Evolutionary conservation across 2,113 vertebrate genomes (phyloP), one percentile per base, ranked within the genome.

Genomic region (Falco punctatus): DNA sequence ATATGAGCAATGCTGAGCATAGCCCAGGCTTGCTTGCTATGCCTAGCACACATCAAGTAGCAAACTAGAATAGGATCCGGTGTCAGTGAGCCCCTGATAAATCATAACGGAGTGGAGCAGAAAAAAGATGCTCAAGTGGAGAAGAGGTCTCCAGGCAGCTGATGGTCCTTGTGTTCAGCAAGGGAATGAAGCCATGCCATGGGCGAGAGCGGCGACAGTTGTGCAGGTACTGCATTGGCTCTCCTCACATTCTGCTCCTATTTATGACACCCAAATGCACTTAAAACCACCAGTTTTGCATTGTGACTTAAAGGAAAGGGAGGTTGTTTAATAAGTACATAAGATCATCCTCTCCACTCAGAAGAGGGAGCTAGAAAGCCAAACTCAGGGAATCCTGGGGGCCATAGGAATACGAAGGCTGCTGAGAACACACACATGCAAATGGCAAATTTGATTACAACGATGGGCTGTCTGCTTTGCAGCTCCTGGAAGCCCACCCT

Each of bases 401-500:
- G 26, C 46, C 16, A 5, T 54, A 58, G 86, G 94, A 92, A 66
- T 54, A 61, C 0, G 12, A 97, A 95, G 35, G 66, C 74, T 97
- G 81, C 62, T 77, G 81, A 95, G 92, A 95, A 94, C 92, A 96
- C 96, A 94, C 94, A 94, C 94, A 95, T 97, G 95, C 96, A 97
- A 96, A 95, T 96, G 94, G 92, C 62, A 97, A 94, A 97, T 96
- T 96, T 95, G 97, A 97, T 97, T 97, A 97, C 95, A 95, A 87
- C 32, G 86, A 95, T 92, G 97, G 94, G 91, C 84, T 96, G 96
- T 90, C 94, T 97, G 94, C 83, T 96, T 96, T 97, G 95, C 94
- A 95, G 89, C 38, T 95, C 74, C 58, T 95, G 74, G 84, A 96
- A 95, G 95, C 94, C 97, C 97, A 96, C 95, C 92, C 92, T 97